These are phyloP conservation scores for Gallinago nigripennis DNA, from an alignment of 2,797 vertebrate genomes.

Conservation along the genomic window DNA sequence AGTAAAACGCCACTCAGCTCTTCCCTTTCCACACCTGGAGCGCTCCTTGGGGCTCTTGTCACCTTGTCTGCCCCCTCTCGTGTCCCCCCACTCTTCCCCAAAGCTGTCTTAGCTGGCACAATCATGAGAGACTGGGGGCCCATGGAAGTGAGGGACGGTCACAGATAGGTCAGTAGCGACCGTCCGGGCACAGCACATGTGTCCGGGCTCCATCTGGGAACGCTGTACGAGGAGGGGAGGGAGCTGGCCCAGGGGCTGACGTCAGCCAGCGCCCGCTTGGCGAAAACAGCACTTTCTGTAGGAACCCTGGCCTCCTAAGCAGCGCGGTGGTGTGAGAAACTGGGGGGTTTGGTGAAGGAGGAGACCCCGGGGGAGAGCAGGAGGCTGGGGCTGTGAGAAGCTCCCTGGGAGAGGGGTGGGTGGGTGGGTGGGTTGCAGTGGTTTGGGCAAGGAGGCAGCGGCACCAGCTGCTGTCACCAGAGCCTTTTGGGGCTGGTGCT, in stretches of 20 bases:
- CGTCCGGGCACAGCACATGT: background rate
- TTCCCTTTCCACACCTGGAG: background rate
- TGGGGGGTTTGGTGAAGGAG: background rate
- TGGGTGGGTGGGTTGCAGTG: background rate
- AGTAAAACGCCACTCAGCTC: background rate
- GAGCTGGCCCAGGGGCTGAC: accelerated
- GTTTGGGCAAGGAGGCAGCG: background rate
- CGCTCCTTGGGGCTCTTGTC: background rate
- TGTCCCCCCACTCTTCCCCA: background rate
- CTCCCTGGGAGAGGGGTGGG: background rate
- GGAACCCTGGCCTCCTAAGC: background rate
- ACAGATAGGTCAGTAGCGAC: accelerated
- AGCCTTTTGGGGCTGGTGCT: background rate
- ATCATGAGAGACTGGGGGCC: accelerated
- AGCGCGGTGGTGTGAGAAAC: background rate
- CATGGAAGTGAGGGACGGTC: background rate
- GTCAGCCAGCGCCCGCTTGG: background rate
- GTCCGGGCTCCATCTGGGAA: background rate
- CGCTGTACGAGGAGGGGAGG: background rate
- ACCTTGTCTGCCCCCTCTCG: background rate
- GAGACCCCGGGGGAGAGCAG: background rate
- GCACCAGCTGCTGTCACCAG: background rate
- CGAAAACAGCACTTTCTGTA: background rate
- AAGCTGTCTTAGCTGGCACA: background rate
- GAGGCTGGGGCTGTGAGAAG: background rate